phyloP scores from a whole-genome alignment of 1,140 invertebrate genomes.

The Atopsyche davidsoni region DNA sequence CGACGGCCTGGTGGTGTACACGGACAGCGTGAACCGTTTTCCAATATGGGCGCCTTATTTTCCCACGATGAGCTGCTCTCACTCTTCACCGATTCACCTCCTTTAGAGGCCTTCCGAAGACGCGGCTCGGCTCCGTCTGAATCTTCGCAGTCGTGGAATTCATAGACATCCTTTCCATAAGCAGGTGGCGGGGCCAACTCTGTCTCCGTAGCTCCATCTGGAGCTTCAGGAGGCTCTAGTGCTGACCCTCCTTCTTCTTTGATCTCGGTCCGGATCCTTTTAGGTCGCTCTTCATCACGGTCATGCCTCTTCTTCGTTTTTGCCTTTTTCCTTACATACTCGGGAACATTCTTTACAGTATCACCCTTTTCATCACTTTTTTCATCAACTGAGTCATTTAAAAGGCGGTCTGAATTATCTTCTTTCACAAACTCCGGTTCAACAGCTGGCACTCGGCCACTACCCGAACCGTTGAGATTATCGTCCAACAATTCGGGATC shows the following conservation, averaged over 20 bases:
- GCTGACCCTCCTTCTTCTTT: too few species aligned
- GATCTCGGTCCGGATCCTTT: neutral
- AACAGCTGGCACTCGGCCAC: constrained; percentile 5
- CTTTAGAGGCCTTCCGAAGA: constrained; percentile 24
- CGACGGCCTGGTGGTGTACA: constrained; percentile 58
- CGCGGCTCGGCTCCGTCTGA: constrained; percentile 20
- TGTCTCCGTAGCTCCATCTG: too few species aligned
- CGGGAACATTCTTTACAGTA: constrained; percentile 14
- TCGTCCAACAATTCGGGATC: constrained; percentile 6
- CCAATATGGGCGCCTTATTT: constrained; percentile 38
- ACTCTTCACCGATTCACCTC: constrained; percentile 26
- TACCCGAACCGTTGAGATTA: constrained; percentile 3
- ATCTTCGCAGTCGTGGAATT: constrained; percentile 43
- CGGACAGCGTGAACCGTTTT: constrained; percentile 43
- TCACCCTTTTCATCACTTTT: constrained; percentile 15
- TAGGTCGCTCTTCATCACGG: constrained; percentile 2
- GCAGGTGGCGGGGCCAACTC: too few species aligned
- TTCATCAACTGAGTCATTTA: constrained; percentile 9
- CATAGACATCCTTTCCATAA: constrained; percentile 43
- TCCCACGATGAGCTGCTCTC: constrained; percentile 45
- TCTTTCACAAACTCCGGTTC: constrained; percentile 15
- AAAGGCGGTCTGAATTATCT: constrained; percentile 21
- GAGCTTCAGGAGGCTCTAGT: too few species aligned
- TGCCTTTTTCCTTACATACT: constrained; percentile 21
- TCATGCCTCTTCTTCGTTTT: constrained; percentile 25